phyloP scores from a whole-genome alignment of 2,797 vertebrate genomes.

The Clarias fuscus region DNA sequence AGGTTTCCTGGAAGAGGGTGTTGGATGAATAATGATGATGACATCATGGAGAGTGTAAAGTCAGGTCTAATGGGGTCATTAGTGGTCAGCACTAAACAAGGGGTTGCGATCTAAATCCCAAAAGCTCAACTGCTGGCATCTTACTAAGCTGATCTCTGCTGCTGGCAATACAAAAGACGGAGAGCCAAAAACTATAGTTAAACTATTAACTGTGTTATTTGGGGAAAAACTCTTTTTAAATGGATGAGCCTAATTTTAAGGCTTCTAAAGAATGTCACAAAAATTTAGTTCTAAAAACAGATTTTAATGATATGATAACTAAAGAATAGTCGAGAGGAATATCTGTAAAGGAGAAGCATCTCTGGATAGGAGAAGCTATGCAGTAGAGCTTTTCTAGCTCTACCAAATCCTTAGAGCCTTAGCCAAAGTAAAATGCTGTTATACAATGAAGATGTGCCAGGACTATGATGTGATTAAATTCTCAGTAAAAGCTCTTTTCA shows the following conservation, averaged over 20 bases:
- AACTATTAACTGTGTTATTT: constrained; percentile 7
- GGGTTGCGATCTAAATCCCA: constrained; percentile 37
- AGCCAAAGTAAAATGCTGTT: not conserved
- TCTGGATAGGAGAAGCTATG: not conserved
- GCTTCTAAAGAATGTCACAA: not conserved
- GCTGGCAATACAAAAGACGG: constrained; percentile 8
- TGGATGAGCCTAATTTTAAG: not conserved
- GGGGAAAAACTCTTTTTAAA: not conserved
- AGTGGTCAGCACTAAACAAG: constrained; percentile 47
- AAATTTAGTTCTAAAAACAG: not conserved
- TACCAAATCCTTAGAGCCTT: not conserved
- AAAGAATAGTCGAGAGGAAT: not conserved
- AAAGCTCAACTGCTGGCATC: constrained; percentile 38
- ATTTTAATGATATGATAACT: not conserved
- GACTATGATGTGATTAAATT: not conserved
- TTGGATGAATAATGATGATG: constrained; percentile 50
- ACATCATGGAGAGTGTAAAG: constrained; percentile 50
- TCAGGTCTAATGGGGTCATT: constrained; percentile 50
- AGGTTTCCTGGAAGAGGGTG: constrained; percentile 85
- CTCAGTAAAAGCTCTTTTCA: constrained; percentile 18
- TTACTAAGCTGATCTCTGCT: constrained; percentile 24
- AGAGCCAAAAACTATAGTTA: not conserved
- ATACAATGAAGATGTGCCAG: not conserved
- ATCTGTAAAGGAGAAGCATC: not conserved
- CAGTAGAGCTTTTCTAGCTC: not conserved